Base-by-base conservation (phyloP, 2,113 vertebrate genomes). In the Pteronura brasiliensis region DNA sequence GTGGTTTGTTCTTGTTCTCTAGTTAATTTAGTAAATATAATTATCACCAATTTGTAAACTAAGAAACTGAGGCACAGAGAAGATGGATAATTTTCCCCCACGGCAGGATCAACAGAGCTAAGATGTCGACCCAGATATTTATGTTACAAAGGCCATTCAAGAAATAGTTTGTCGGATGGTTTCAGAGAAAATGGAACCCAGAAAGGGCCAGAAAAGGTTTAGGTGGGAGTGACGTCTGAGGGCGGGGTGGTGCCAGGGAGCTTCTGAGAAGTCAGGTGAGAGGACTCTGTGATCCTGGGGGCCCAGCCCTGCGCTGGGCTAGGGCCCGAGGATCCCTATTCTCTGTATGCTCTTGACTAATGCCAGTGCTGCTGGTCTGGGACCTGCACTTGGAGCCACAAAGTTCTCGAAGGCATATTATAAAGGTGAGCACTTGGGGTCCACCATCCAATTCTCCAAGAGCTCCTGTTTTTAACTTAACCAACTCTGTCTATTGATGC, bases 381-480 rank as follows among this genome's bases (percentile, higher is more conserved):
- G 61, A 11, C 42, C 34, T 8, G 7, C 49, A 12, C 18, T 34
- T 67, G 9, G 61, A 77, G 1, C 71, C 79, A 69, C 29, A 82
- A 12, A n/a, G 5, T 42, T 84, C 31, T 72, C 3, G 42, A n/a
- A 71, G 9, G 7, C 44, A 96, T 97, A 61, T 13, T 31, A 47
- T 65, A 92, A 80, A 15, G 31, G 3, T 18, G 21, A 90, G 21
- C 34, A 67, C 74, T 72, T 76, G 49, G 29, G 91, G 34, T 76
- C 71, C 59, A 42, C 95, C 88, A 36, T 72, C 23, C 34, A 69
- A 10, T 89, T 91, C 11, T 90, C 65, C 17, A 92, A 85, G 39
- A 96, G n/a, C 79, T 79, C 57, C 29, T 88, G 14, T 52, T 47
- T 84, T 97, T 80, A 96, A 91, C 83, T 79, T 63, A 90, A 97